Evolutionary conservation across 1,140 invertebrate species (phyloP).

Genomic region (Anoplolepis gracilipes): DNA sequence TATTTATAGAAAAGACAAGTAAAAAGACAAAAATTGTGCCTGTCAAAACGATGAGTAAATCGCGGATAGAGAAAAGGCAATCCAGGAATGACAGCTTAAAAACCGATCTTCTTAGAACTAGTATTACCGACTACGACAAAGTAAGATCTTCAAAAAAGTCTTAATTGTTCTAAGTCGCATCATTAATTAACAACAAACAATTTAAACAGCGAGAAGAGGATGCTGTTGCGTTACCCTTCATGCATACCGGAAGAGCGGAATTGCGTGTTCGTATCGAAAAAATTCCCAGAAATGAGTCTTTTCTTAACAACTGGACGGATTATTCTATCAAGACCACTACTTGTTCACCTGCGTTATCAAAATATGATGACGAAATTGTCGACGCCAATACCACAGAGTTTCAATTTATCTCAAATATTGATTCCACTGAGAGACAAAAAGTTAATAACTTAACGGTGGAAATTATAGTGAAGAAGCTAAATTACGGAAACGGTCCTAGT

Average conservation of each 20-base stretch:
- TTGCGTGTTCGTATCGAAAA: conserved; percentile 44
- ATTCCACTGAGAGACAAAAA: background rate
- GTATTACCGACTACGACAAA: background rate
- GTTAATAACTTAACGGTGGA: background rate
- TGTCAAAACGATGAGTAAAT: background rate
- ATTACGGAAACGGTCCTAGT: background rate
- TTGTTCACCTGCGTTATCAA: background rate
- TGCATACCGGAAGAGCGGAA: conserved; percentile 25
- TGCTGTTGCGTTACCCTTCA: conserved; percentile 3
- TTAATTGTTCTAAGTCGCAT: background rate
- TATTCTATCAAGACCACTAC: background rate
- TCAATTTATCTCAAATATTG: background rate
- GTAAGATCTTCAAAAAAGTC: too few species aligned
- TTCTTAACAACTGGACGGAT: conserved; percentile 28
- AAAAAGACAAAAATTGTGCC: background rate
- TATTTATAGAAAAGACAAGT: background rate
- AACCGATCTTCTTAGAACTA: background rate
- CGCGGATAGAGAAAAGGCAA: conserved; percentile 29
- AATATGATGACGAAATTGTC: background rate
- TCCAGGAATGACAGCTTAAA: background rate
- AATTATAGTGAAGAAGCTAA: background rate
- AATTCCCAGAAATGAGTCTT: conserved; percentile 27
- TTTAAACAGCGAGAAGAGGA: background rate
- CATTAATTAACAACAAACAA: background rate
- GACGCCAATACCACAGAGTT: background rate